Conservation (phyloP, 2,113 vertebrate species). For the Tragelaphus strepsiceros region DNA sequence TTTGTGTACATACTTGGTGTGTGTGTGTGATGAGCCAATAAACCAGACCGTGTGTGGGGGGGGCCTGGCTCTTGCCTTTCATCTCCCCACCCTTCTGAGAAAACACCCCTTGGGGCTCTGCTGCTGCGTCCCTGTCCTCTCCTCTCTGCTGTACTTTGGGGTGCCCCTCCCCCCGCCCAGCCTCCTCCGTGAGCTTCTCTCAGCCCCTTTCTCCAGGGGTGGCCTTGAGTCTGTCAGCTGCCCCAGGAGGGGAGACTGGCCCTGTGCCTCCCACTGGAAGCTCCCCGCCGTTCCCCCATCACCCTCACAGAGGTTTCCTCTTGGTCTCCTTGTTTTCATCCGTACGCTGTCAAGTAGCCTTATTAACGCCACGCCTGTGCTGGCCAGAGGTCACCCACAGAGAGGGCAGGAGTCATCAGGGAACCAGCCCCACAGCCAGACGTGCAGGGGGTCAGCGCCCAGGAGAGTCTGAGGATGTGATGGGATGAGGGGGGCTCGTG, state of each 20-base stretch:
- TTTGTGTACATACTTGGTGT: constrained; percentile 69
- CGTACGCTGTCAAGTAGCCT: too few relatives aligned
- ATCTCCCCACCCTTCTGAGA: background rate
- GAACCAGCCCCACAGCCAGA: background rate
- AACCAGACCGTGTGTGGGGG: constrained; percentile 52
- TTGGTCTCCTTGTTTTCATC: background rate
- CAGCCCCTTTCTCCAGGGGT: fast-evolving
- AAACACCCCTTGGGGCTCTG: fast-evolving
- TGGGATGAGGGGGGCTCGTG: background rate
- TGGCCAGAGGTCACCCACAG: background rate
- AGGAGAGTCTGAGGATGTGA: background rate
- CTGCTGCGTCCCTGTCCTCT: background rate
- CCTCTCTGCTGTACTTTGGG: background rate
- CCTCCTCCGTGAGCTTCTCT: fast-evolving
- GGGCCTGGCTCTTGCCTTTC: background rate
- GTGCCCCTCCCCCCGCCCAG: background rate
- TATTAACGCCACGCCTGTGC: background rate
- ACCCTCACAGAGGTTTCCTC: too few relatives aligned
- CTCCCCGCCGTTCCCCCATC: background rate
- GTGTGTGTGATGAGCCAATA: constrained; percentile 68
- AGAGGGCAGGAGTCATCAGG: background rate
- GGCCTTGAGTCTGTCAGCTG: fast-evolving
- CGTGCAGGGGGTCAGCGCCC: background rate
- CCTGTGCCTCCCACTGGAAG: background rate
- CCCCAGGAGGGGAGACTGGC: fast-evolving